phyloP scores from a whole-genome alignment of 2,797 vertebrate genomes.

The Mycteria americana region DNA sequence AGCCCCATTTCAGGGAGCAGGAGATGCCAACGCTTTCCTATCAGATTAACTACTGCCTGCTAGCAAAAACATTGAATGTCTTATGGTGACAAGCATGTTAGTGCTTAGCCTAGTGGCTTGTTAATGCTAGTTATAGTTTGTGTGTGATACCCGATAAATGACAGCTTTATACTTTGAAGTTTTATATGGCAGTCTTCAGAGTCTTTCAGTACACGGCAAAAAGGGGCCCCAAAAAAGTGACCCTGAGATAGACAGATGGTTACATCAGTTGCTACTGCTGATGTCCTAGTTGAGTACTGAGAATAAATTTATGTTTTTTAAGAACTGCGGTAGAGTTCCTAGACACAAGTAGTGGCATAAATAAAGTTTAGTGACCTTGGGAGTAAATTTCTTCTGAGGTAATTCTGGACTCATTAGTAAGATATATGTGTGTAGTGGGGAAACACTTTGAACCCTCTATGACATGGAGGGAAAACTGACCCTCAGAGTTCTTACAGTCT shows the following conservation, averaged over 20 bases:
- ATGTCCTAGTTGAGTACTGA: background rate
- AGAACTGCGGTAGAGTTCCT: background rate
- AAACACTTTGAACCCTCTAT: background rate
- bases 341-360: background rate
- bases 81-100: background rate
- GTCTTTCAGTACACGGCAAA: background rate
- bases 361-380: background rate
- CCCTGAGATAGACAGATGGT: background rate
- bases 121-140: background rate
- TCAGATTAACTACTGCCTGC: background rate
- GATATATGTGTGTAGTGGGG: background rate
- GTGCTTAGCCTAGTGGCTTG: background rate
- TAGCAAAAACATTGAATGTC: background rate
- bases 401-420: background rate
- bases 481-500: background rate
- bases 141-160: background rate
- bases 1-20: background rate
- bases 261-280: background rate
- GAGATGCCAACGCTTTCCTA: background rate
- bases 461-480: background rate
- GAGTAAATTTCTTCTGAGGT: background rate
- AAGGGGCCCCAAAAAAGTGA: background rate
- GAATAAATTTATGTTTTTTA: background rate
- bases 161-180: background rate
- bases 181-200: background rate